Evolutionary conservation across 1,140 invertebrate genomes (phyloP).

Genomic region (Drosophila kohkoa): DNA sequence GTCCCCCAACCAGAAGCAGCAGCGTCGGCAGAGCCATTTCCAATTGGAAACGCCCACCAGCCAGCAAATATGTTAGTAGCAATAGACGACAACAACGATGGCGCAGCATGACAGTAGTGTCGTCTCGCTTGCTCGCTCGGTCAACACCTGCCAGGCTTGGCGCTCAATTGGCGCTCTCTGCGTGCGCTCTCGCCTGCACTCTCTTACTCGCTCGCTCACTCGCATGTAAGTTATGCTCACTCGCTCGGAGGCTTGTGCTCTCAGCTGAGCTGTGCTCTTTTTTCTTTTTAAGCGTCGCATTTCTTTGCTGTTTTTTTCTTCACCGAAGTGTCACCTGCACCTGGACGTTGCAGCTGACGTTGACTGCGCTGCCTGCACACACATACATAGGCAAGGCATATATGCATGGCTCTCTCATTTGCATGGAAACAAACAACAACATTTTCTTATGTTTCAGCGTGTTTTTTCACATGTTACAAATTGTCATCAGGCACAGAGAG

Average conservation of each 20-base stretch:
- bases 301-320: constrained; percentile 50
- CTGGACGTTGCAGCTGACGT: constrained; percentile 20
- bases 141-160: constrained; percentile 56
- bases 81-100: constrained; percentile 34
- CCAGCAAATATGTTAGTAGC: constrained; percentile 24
- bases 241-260: constrained; percentile 11
- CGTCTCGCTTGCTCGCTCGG: constrained; percentile 54
- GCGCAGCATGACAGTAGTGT: constrained; percentile 40
- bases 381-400: not conserved
- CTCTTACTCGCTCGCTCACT: constrained; percentile 6
- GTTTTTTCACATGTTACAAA: constrained; percentile 45
- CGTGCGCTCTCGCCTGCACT: constrained; percentile 19
- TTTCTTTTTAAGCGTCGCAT: constrained; percentile 46
- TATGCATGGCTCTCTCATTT: constrained; percentile 31
- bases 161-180: constrained; percentile 42
- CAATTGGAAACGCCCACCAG: constrained; percentile 78
- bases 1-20: constrained; percentile 68
- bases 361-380: constrained; percentile 34
- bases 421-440: constrained; percentile 20
- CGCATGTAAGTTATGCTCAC: constrained; percentile 10
- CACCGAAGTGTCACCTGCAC: constrained; percentile 52
- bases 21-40: constrained; percentile 46
- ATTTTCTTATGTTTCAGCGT: constrained; percentile 47
- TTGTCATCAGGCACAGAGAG: constrained; percentile 32
- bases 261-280: constrained; percentile 46